phyloP scores from a whole-genome alignment of 2,797 vertebrate genomes.

The Tachyglossus aculeatus region DNA sequence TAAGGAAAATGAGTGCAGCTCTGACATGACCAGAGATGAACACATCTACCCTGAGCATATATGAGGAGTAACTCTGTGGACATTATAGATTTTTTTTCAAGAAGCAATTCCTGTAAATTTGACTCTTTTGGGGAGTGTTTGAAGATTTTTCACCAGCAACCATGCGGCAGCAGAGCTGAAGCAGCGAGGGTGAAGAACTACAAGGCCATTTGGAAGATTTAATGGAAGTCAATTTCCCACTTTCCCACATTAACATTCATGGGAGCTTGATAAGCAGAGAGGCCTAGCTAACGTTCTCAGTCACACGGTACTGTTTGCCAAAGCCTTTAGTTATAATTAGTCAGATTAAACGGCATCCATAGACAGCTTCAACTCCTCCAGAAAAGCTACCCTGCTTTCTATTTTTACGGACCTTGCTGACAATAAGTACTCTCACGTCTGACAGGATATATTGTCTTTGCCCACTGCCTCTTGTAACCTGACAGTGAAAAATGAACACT shows the following conservation, averaged over 20 bases:
- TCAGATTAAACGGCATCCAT: constrained; percentile 64
- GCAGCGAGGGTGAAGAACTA: constrained; percentile 51
- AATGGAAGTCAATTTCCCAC: constrained; percentile 67
- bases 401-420: constrained; percentile 68
- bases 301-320: constrained; percentile 59
- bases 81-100: constrained; percentile 11
- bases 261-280: constrained; percentile 2
- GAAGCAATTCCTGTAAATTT: constrained; percentile 69
- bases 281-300: constrained; percentile 46
- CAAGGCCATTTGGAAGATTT: constrained; percentile 66
- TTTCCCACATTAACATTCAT: constrained; percentile 67
- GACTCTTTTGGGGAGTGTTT: constrained; percentile 55
- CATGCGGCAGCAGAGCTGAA: background rate
- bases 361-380: constrained; percentile 59
- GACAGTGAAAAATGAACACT: constrained; percentile 69
- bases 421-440: constrained; percentile 67
- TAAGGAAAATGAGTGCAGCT: background rate
- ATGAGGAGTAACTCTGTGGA: constrained; percentile 5
- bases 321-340: constrained; percentile 66
- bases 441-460: constrained; percentile 69
- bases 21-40: background rate
- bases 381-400: constrained; percentile 65
- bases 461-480: constrained; percentile 63
- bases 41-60: background rate
- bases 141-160: constrained; percentile 68